Conservation (phyloP, 1,140 invertebrate genomes). For the Plodia interpunctella region DNA sequence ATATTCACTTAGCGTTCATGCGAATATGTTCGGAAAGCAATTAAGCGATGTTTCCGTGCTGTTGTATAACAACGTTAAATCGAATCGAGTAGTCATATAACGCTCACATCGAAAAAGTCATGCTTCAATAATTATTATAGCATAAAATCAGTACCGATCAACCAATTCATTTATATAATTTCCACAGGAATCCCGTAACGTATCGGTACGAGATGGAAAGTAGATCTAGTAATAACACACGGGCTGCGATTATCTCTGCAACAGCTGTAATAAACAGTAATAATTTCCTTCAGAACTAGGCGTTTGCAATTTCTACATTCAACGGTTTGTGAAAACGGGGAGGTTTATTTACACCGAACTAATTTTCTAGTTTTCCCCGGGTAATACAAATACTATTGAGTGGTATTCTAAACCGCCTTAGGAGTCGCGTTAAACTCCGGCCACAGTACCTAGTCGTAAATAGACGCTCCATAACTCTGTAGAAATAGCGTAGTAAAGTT, state of each 20-base stretch:
- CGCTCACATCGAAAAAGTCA: background rate
- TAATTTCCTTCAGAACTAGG: slow-evolving; percentile 40
- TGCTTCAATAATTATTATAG: slow-evolving; percentile 1
- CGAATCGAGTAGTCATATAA: background rate
- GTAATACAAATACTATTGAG: too few species aligned
- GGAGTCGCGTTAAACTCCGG: background rate
- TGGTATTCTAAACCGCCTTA: background rate
- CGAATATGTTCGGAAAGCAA: background rate
- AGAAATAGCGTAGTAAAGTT: too few species aligned
- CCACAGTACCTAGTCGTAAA: background rate
- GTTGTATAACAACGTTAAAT: background rate
- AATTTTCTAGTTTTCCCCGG: slow-evolving; percentile 18
- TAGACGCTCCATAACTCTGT: too few species aligned
- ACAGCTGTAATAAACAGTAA: slow-evolving; percentile 27
- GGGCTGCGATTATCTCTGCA: slow-evolving; percentile 26
- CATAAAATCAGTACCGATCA: background rate
- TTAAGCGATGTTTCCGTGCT: background rate
- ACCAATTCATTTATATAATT: slow-evolving; percentile 12
- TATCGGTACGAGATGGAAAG: slow-evolving; percentile 33
- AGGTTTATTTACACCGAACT: slow-evolving; percentile 21
- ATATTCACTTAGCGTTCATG: background rate
- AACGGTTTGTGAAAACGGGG: slow-evolving; percentile 28
- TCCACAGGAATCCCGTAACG: slow-evolving; percentile 21
- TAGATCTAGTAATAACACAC: slow-evolving; percentile 36
- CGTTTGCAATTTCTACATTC: slow-evolving; percentile 32